Conservation (phyloP, 2,797 vertebrate genomes). For the Phaenicophaeus curvirostris region DNA sequence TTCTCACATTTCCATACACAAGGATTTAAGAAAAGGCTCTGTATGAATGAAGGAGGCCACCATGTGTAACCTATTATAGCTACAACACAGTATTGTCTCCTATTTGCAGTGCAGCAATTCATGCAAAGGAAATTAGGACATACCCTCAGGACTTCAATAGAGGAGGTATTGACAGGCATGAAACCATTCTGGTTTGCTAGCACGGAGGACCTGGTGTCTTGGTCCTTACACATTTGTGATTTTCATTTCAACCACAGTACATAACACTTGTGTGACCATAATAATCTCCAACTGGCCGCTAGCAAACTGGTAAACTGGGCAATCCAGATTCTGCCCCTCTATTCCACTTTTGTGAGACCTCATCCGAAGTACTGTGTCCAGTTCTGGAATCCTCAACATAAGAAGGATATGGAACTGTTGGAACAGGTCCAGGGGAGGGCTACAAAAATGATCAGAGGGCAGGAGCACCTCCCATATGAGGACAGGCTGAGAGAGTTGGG, state of each 20-base stretch:
- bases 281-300: not conserved
- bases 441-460: too few species aligned
- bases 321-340: not conserved
- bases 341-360: too few species aligned
- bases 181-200: not conserved
- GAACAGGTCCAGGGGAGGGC: too few species aligned
- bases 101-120: not conserved
- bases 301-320: not conserved
- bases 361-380: too few species aligned
- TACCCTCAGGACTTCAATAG: not conserved
- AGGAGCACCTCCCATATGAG: too few species aligned
- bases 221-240: not conserved
- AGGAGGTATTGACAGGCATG: accelerated
- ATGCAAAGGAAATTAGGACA: not conserved
- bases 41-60: not conserved
- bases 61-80: not conserved
- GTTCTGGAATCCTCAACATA: too few species aligned
- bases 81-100: not conserved
- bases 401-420: too few species aligned
- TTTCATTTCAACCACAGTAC: not conserved
- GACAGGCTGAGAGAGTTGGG: too few species aligned
- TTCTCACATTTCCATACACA: not conserved
- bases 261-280: not conserved
- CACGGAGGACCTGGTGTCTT: not conserved
- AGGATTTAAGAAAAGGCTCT: not conserved